Evolutionary conservation across 2,888 invertebrate species (phyloP).

Genomic region (Rugalucina vietnamica): DNA sequence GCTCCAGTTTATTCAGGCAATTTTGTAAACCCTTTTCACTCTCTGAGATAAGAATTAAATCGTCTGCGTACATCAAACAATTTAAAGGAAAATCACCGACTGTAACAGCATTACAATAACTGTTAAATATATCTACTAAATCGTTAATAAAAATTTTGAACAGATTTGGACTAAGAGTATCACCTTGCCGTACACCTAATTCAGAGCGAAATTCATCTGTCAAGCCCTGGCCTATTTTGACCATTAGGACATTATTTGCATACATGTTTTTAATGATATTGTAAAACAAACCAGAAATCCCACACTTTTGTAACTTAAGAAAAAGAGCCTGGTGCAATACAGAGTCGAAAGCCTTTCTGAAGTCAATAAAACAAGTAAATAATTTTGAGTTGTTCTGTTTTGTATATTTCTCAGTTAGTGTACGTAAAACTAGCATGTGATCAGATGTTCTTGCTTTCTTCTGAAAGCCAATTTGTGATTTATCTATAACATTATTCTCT

Average conservation of each 20-base stretch:
- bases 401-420: neutral
- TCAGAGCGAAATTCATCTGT: neutral
- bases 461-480: constrained; percentile 3
- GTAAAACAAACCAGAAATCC: neutral
- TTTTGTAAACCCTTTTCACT: too few species aligned
- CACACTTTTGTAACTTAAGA: neutral
- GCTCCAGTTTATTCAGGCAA: too few species aligned
- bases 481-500: neutral
- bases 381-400: neutral
- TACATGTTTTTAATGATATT: neutral
- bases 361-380: neutral
- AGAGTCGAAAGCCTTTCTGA: neutral
- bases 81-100: too few species aligned
- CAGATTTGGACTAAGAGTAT: neutral
- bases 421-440: neutral
- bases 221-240: neutral
- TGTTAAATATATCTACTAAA: neutral
- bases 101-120: too few species aligned
- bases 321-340: neutral
- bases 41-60: too few species aligned
- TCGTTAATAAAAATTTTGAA: neutral
- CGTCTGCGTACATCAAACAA: too few species aligned
- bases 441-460: neutral
- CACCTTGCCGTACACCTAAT: neutral
- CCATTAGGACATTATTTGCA: neutral